Percentiles rank a stretch among this genome's conserved stretches.
These are phyloP conservation scores for Neosilurus mollespiculum DNA, from an alignment of 2,797 vertebrate genomes.

Conservation along the genomic window DNA sequence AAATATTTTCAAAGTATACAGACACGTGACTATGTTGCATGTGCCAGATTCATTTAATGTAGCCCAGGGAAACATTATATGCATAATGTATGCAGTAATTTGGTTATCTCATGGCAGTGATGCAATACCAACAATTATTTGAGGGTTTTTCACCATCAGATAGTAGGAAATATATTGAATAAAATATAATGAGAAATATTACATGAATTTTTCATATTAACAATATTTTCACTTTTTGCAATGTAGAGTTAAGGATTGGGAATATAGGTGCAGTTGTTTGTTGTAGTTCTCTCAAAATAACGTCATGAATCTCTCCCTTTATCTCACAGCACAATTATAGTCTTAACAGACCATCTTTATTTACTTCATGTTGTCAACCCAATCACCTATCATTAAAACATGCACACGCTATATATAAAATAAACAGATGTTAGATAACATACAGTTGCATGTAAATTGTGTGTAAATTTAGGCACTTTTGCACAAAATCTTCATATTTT, in stretches of 20 bases:
- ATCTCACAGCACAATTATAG: neutral
- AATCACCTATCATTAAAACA: neutral
- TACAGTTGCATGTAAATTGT: neutral
- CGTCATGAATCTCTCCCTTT: neutral
- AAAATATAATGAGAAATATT: neutral
- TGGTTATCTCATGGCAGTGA: no score
- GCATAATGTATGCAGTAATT: no score
- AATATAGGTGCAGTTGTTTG: neutral
- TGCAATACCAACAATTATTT: no score
- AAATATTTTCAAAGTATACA: no score
- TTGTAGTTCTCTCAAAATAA: neutral
- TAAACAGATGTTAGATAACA: neutral
- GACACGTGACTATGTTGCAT: no score
- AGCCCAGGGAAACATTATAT: no score
- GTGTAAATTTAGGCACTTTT: no score
- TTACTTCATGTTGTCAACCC: neutral
- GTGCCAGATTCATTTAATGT: no score
- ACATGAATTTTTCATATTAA: neutral
- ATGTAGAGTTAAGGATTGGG: neutral
- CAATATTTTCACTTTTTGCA: neutral
- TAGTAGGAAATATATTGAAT: no score
- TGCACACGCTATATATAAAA: neutral
- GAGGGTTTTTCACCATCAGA: no score
- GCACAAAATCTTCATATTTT: no score
- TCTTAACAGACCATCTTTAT: neutral